Evolutionary conservation across 2,797 vertebrate species (phyloP).

Genomic region (Pantherophis alleghaniensis): DNA sequence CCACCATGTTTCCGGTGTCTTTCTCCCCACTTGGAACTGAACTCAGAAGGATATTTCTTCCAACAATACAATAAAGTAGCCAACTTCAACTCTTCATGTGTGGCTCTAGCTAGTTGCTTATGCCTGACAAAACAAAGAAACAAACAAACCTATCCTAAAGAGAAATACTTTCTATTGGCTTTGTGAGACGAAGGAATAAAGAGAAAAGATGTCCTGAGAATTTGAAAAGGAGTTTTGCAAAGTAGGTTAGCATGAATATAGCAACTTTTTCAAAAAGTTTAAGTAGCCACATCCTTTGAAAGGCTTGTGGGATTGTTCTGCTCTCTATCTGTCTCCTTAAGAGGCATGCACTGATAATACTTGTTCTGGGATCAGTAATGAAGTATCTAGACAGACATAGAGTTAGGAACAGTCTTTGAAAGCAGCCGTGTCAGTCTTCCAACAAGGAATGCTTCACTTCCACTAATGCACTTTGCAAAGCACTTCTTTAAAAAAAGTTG

Average conservation of each 20-base stretch:
- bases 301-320: not conserved
- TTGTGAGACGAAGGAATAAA: not conserved
- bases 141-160: not conserved
- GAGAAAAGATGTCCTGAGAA: not conserved
- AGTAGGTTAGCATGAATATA: not conserved
- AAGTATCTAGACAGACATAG: not conserved
- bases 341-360: not conserved
- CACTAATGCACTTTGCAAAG: not conserved
- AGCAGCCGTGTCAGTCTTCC: not conserved
- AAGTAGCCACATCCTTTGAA: not conserved
- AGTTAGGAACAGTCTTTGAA: not conserved
- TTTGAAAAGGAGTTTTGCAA: not conserved
- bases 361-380: not conserved
- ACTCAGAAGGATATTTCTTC: too few species aligned
- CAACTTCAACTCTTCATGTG: not conserved
- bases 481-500: not conserved
- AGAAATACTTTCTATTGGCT: not conserved
- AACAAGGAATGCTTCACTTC: not conserved
- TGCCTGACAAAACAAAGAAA: not conserved
- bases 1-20: too few species aligned
- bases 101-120: not conserved
- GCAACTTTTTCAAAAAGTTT: not conserved
- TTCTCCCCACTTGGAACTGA: too few species aligned
- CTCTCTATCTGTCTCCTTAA: not conserved
- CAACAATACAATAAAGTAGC: not conserved